phyloP scores from a whole-genome alignment of 2,888 invertebrate genomes.

The Apoderus coryli region DNA sequence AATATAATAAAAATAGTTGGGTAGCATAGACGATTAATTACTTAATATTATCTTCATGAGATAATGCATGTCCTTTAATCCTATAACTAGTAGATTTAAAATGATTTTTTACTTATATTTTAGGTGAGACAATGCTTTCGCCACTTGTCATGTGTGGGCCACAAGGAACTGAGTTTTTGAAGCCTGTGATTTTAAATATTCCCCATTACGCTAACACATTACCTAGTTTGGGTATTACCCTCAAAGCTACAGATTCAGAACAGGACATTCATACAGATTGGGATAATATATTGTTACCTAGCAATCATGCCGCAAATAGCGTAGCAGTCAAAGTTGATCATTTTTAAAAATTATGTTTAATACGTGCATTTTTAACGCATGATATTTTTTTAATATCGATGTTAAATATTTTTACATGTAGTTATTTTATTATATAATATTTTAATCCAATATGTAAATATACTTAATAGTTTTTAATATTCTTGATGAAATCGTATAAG shows the following conservation, averaged over 20 bases:
- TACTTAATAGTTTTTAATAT: too few relatives aligned
- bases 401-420: too few relatives aligned
- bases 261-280: slow-evolving; percentile 73
- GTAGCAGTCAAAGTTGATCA: slow-evolving; percentile 87
- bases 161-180: slow-evolving; percentile 75
- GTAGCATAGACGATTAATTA: too few relatives aligned
- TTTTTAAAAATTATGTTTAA: slow-evolving; percentile 54
- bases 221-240: slow-evolving; percentile 58
- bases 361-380: too few relatives aligned
- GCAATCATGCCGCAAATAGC: slow-evolving; percentile 70
- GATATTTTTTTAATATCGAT: too few relatives aligned
- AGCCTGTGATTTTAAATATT: slow-evolving; percentile 80
- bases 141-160: slow-evolving; percentile 96
- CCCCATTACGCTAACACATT: slow-evolving; percentile 75
- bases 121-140: slow-evolving; percentile 88
- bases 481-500: too few relatives aligned
- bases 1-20: too few relatives aligned
- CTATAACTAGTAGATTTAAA: slow-evolving; percentile 4
- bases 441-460: too few relatives aligned
- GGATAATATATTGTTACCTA: slow-evolving; percentile 73
- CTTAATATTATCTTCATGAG: too few relatives aligned
- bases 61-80: too few relatives aligned
- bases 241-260: slow-evolving; percentile 69
- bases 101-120: slow-evolving; percentile 11
- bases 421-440: too few relatives aligned